Percentiles rank a stretch among this genome's conserved stretches.
These are phyloP conservation scores for Myrmophylax atrothorax DNA, from an alignment of 2,113 vertebrate genomes.

Conservation along the genomic window DNA sequence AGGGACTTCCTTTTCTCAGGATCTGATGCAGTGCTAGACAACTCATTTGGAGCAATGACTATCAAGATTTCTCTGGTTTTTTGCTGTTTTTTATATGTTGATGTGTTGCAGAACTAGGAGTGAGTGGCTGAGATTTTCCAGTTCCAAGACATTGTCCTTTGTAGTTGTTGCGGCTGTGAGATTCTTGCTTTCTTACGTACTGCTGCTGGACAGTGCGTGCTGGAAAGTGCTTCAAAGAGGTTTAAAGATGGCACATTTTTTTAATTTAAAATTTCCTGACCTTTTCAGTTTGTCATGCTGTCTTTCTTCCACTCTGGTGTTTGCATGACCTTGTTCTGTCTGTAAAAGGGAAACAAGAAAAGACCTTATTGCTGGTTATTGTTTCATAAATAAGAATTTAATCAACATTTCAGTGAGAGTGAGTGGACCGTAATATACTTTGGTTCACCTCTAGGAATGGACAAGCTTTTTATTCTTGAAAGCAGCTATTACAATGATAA, in stretches of 20 bases:
- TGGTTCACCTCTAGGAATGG: neutral
- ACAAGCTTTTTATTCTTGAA: neutral
- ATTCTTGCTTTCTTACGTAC: neutral
- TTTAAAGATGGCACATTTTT: constrained; percentile 24
- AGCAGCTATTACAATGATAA: neutral
- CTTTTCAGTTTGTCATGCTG: constrained; percentile 13
- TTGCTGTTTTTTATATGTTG: neutral
- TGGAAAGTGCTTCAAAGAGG: constrained; percentile 50
- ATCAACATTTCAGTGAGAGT: neutral
- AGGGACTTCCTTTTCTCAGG: neutral
- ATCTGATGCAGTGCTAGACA: neutral
- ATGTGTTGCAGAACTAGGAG: neutral
- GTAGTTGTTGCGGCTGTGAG: neutral
- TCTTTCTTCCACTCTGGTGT: constrained; percentile 5
- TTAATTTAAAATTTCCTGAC: constrained; percentile 49
- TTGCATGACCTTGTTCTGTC: constrained; percentile 1
- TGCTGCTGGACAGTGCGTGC: neutral
- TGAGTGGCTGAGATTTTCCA: neutral
- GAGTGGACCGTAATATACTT: neutral
- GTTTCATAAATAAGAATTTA: neutral
- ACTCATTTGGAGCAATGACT: rapidly evolving
- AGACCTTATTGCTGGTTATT: neutral
- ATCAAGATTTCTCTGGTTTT: neutral
- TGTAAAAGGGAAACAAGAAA: constrained; percentile 27
- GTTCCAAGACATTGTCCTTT: neutral